Evolutionary conservation across 1,140 invertebrate genomes (phyloP).

Genomic region (fruit fly (Drosophila melanogaster)): Release_6_plus_ISO1_MT NT_033777.3:11672001-11672500

Average conservation of each 20-base stretch:
- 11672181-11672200: slow-evolving; percentile 13
- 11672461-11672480: slow-evolving; percentile 5
- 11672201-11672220: slow-evolving; percentile 32
- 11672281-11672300: slow-evolving; percentile 31
- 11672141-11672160: no score
- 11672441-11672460: slow-evolving; percentile 71
- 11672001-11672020: neutral
- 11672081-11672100: no score
- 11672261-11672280: slow-evolving; percentile 35
- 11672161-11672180: neutral
- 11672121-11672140: no score
- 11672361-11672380: slow-evolving; percentile 51
- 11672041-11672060: neutral
- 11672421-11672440: slow-evolving; percentile 44
- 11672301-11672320: slow-evolving; percentile 53
- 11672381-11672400: slow-evolving; percentile 20
- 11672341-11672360: slow-evolving; percentile 26
- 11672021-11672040: neutral
- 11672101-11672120: no score
- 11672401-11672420: slow-evolving; percentile 21
- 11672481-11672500: neutral
- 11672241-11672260: slow-evolving; percentile 11
- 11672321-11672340: slow-evolving; percentile 41
- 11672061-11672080: neutral
- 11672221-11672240: slow-evolving; percentile 47